A percentile compares a stretch with the other conserved stretches of the same genome.
phyloP scores from a whole-genome alignment of 1,140 invertebrate species.

The Anoplolepis gracilipes region DNA sequence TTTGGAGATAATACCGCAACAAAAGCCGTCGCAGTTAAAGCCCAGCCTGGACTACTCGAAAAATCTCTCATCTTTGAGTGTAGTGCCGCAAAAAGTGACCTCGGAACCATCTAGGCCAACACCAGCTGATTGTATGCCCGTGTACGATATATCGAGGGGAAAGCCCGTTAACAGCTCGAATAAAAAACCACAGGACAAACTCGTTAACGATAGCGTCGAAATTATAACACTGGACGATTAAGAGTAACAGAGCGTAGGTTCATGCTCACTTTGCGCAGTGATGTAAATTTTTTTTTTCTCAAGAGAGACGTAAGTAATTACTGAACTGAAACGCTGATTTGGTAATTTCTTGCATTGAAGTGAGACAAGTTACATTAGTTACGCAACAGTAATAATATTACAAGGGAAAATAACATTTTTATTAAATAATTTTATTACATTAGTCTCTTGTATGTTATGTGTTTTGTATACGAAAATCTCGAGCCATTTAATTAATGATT shows the following conservation, averaged over 20 bases:
- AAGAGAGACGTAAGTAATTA: not conserved
- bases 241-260: not conserved
- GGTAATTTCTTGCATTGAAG: not conserved
- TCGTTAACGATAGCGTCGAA: slow-evolving; percentile 80
- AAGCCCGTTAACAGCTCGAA: slow-evolving; percentile 52
- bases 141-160: slow-evolving; percentile 77
- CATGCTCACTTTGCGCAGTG: not conserved
- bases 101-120: slow-evolving; percentile 64
- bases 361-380: not conserved
- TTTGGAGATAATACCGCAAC: slow-evolving; percentile 86
- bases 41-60: slow-evolving; percentile 74
- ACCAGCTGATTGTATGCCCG: slow-evolving; percentile 67
- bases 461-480: not conserved
- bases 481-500: not conserved
- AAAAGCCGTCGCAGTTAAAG: slow-evolving; percentile 66
- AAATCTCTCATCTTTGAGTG: slow-evolving; percentile 70
- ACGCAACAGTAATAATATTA: not conserved
- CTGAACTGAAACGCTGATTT: no score
- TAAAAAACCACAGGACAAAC: slow-evolving; percentile 72
- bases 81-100: slow-evolving; percentile 72
- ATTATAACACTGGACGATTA: slow-evolving; percentile 84
- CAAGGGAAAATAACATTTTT: not conserved
- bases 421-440: not conserved
- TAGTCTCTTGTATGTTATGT: not conserved
- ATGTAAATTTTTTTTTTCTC: not conserved